Conservation (phyloP, 2,888 invertebrate genomes). For the Sinopyrophorus schimmeli region DNA sequence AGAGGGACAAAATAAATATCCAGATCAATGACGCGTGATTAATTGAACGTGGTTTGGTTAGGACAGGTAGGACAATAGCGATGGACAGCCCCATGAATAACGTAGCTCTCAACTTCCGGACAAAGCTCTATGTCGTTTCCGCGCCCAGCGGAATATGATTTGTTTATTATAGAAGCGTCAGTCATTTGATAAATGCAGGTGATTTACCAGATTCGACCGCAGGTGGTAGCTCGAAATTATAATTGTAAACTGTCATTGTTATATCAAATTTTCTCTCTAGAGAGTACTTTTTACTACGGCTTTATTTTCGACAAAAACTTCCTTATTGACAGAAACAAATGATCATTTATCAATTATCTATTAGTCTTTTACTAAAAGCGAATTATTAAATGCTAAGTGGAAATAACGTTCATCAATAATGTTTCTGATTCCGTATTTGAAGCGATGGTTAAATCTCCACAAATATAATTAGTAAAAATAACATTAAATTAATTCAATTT, state of each 20-base stretch:
- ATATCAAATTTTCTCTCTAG: slow-evolving; percentile 23
- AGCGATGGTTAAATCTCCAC: too few relatives aligned
- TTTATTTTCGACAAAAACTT: slow-evolving; percentile 11
- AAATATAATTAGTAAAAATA: too few relatives aligned
- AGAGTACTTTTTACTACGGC: neutral
- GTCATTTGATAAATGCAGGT: slow-evolving; percentile 30
- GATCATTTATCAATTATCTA: slow-evolving; percentile 36
- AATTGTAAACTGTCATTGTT: slow-evolving; percentile 31
- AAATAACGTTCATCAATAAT: too few relatives aligned
- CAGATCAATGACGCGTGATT: slow-evolving; percentile 48
- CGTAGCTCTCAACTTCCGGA: slow-evolving; percentile 32
- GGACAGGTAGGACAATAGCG: slow-evolving; percentile 53
- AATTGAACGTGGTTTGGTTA: slow-evolving; percentile 49
- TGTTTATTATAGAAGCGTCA: slow-evolving; percentile 36
- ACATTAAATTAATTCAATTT: too few relatives aligned
- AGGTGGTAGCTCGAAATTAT: slow-evolving; percentile 32
- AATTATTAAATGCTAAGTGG: too few relatives aligned
- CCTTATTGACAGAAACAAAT: slow-evolving; percentile 34
- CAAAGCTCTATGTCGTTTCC: slow-evolving; percentile 29
- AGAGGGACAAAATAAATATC: slow-evolving; percentile 52
- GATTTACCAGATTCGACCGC: slow-evolving; percentile 24
- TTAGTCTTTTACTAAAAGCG: too few relatives aligned
- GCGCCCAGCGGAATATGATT: slow-evolving; percentile 38
- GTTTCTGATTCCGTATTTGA: too few relatives aligned
- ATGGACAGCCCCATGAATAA: slow-evolving; percentile 48